Percentiles rank a stretch among this genome's conserved stretches.
These are phyloP conservation scores for Rhynchophorus ferrugineus DNA, from an alignment of 1,140 invertebrate species.

Conservation along the genomic window DNA sequence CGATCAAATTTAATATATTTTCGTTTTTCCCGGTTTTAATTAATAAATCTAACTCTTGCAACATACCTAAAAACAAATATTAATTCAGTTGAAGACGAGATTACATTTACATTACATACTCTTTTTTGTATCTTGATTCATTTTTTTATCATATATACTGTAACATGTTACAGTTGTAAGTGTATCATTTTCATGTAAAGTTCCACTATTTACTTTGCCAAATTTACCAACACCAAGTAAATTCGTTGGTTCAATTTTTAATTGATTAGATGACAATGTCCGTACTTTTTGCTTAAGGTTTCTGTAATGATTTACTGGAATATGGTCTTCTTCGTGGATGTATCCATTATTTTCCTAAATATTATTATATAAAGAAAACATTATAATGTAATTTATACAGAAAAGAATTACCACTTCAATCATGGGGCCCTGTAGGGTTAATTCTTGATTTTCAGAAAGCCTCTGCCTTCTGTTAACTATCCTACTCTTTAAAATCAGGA, in stretches of 20 bases:
- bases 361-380: slow-evolving; percentile 18
- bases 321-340: slow-evolving; percentile 60
- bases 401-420: slow-evolving; percentile 48
- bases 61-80: slow-evolving; percentile 44
- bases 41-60: slow-evolving; percentile 65
- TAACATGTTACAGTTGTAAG: slow-evolving; percentile 40
- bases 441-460: slow-evolving; percentile 54
- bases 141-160: slow-evolving; percentile 48
- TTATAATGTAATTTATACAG: slow-evolving; percentile 7
- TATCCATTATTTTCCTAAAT: slow-evolving; percentile 62
- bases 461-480: slow-evolving; percentile 46
- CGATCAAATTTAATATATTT: slow-evolving; percentile 66
- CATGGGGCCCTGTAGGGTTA: slow-evolving; percentile 57
- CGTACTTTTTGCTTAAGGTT: slow-evolving; percentile 65
- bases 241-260: slow-evolving; percentile 58
- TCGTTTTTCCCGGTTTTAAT: slow-evolving; percentile 60
- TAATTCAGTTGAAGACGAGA: background rate
- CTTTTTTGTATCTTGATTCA: slow-evolving; percentile 54
- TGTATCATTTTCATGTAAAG: slow-evolving; percentile 50
- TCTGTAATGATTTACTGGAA: slow-evolving; percentile 60
- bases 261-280: slow-evolving; percentile 60
- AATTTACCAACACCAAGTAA: slow-evolving; percentile 66
- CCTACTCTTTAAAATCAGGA: slow-evolving; percentile 50
- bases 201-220: slow-evolving; percentile 63
- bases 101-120: slow-evolving; percentile 7